Base-by-base conservation (phyloP, 2,888 invertebrate genomes). In the Zelleria hepariella region DNA sequence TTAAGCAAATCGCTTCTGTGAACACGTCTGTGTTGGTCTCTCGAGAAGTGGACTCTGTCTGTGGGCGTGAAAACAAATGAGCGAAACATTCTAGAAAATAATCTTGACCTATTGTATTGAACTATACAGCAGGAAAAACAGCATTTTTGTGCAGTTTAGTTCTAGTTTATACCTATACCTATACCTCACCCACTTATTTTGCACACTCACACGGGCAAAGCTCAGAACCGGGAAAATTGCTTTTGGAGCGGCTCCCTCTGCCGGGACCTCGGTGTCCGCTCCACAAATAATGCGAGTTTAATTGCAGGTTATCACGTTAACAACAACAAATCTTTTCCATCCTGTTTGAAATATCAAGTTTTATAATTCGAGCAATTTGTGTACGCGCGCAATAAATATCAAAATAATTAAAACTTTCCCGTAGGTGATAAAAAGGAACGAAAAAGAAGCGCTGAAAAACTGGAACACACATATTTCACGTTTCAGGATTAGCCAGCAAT, bases 401-500 rank as follows among this genome's bases (percentile, higher is more conserved):
- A 20, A 51, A 51, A 51, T 49, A 49, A 42, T 42, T 15, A 51
- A 51, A 51, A 21, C 20, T 51, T 51, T 51, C 23, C 2, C 51
- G 21, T 51, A 23, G 5, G 21, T 7, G 20, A 3, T 2, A 15
- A 32, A 32, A 32, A 32, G 32, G 32, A 8, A 32, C 8, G 1
- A 15, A 2, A 42, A 42, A 15, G 32, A 1, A 42, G 15, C 32
- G 32, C 32, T 15, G 32, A 42, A 42, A 42, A 42, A 42, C 2
- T 1, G 15, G 2, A 15, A 20, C 15, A 42, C 32, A 27, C 32
- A 56, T 10, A 56, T 56, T 54, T 54, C 56, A 56, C 25, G 42
- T 15, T 58, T 32, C 66, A 77, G 75, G 76, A 80, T 83, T 86
- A 83, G 75, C 68, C 64, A 67, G 75, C 82, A 86, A 86, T 86